A percentile compares a stretch with the other conserved stretches of the same genome.
Evolutionary conservation across 2,797 vertebrate species (phyloP).

Genomic region (Eulemur rubriventer): DNA sequence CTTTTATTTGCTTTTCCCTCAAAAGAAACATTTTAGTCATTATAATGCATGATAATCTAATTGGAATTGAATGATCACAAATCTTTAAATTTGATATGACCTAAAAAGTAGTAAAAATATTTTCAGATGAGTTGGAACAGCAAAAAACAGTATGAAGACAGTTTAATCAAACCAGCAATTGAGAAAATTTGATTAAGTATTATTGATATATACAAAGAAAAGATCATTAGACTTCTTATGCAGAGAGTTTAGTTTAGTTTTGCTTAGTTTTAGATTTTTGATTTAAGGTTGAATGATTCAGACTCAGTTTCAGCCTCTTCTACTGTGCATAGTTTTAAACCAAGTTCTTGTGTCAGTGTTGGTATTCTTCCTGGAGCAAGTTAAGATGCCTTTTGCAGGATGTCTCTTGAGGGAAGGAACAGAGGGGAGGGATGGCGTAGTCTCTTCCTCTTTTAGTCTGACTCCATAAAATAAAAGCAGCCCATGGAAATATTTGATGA

Average conservation of each 20-base stretch:
- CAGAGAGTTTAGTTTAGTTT: neutral
- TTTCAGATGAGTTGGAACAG: neutral
- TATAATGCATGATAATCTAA: neutral
- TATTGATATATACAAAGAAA: neutral
- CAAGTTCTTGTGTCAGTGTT: neutral
- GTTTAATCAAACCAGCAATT: conserved; percentile 9
- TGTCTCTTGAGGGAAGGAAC: no score
- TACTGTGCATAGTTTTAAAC: neutral
- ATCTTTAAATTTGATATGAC: neutral
- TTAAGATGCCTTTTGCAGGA: neutral
- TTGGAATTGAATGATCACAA: neutral
- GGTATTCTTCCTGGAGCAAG: neutral
- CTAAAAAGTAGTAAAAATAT: neutral
- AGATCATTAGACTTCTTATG: neutral
- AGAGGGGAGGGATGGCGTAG: neutral
- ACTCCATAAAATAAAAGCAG: neutral
- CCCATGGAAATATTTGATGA: neutral
- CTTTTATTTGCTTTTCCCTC: neutral
- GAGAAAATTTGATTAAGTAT: neutral
- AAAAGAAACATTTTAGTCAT: conserved; percentile 20
- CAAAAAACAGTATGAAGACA: neutral
- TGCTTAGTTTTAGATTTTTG: neutral
- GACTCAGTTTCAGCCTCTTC: neutral
- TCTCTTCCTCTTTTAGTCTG: neutral
- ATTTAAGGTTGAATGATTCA: neutral